phyloP scores from a whole-genome alignment of 2,113 vertebrate species.

The Corythaeola cristata region DNA sequence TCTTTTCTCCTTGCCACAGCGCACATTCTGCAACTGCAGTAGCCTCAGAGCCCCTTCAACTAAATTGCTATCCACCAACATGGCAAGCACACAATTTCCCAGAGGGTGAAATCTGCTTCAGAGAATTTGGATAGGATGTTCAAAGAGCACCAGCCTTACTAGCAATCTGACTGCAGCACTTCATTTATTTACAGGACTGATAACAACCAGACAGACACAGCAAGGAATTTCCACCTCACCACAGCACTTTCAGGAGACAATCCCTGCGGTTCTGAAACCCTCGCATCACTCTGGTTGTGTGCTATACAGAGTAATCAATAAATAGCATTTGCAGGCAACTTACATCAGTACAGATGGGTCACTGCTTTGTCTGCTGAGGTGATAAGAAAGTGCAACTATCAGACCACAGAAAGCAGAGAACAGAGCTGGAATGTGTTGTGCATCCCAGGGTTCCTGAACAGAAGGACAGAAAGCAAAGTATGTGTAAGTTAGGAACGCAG shows the following conservation, averaged over 20 bases:
- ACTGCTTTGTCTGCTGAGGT: constrained; percentile 97
- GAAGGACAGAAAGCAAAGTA: constrained; percentile 35
- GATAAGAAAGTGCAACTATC: constrained; percentile 91
- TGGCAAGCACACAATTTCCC: neutral
- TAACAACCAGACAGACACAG: neutral
- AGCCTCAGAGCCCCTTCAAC: neutral
- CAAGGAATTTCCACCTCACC: neutral
- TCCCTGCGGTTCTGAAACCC: neutral
- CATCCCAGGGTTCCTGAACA: constrained; percentile 92
- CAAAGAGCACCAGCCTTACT: neutral
- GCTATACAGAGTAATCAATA: neutral
- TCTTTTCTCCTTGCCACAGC: neutral
- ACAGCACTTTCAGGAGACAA: neutral
- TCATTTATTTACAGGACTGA: neutral
- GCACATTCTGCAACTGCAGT: neutral
- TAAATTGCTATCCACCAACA: neutral
- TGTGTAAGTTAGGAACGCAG: neutral
- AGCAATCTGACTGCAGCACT: neutral
- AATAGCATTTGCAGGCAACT: constrained; percentile 58
- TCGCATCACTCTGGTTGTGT: neutral
- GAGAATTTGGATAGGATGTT: neutral
- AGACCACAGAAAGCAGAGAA: constrained; percentile 97
- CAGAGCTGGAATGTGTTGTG: constrained; percentile 91
- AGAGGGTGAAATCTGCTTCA: neutral
- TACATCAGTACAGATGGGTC: constrained; percentile 91